These are phyloP conservation scores for Automeris io DNA, from an alignment of 2,888 invertebrate species.

Conservation along the genomic window DNA sequence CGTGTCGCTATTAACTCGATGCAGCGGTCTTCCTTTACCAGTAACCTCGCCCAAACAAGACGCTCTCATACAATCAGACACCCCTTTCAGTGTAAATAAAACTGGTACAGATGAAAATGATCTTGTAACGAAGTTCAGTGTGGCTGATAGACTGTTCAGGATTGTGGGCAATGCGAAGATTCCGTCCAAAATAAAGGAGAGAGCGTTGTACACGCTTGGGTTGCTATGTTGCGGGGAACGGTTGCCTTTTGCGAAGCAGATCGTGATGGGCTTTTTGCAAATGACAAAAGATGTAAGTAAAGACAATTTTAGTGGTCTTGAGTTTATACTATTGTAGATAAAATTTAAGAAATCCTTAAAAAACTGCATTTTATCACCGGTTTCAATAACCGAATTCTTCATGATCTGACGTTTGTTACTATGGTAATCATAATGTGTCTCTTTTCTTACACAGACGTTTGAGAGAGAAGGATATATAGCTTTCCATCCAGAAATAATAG, in stretches of 20 bases:
- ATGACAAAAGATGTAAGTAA: conserved; percentile 84
- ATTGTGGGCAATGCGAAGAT: conserved; percentile 84
- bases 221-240: conserved; percentile 89
- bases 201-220: conserved; percentile 86
- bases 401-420: background rate
- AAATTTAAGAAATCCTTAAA: no score
- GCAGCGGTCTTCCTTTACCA: conserved; percentile 81
- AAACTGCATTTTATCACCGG: no score
- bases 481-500: no score
- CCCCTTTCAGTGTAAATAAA: conserved; percentile 51
- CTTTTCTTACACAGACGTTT: no score
- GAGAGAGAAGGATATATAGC: no score
- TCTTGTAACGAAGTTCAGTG: conserved; percentile 79
- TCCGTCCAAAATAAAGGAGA: conserved; percentile 85
- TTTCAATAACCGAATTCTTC: no score
- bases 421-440: background rate
- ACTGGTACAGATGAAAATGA: conserved; percentile 31
- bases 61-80: conserved; percentile 43
- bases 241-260: conserved; percentile 82
- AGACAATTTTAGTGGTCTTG: background rate
- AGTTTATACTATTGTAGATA: no score
- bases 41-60: conserved; percentile 56
- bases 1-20: conserved; percentile 83
- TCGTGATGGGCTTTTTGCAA: conserved; percentile 85
- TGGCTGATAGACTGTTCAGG: conserved; percentile 83